Base-by-base conservation (phyloP, 2,113 vertebrate genomes). In the Rutilus rutilus region DNA sequence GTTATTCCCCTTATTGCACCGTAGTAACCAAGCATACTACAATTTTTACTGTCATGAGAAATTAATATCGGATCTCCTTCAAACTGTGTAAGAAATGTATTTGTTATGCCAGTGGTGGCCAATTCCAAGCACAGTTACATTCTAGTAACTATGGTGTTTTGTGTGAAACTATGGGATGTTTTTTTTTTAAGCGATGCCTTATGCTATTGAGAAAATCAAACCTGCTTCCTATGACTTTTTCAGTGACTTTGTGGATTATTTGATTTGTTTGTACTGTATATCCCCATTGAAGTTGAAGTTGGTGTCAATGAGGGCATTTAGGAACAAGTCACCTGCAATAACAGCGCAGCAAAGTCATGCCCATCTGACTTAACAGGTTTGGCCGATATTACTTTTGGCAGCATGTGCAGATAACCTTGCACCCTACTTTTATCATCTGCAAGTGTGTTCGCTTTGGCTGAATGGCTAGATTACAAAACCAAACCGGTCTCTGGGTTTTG, bases 301-400 rank as follows among this genome's bases (percentile, higher is more conserved):
- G 15, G 7, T 33, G 17, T 77, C 75, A 19, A 4, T 27, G 25
- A 33, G 75, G 47, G 75, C 47, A 54, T 77, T 77, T 21, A 30
- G 79, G 15, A 8, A 30, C 8, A 67, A 50, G 79, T 60, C 39
- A 65, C 45, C 19, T 82, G 17, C 42, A 67, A 25, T 60, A 12
- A 60, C 54, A 42, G 33, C 54, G 10, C 30, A 59, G 77, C 57
- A 60, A 82, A 67, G 62, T 67, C 79, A 50, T 82, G 62, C 62
- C 62, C 62, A 67, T 82, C 67, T 59, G 47, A 83, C 81, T 59
- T 59, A 73, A 42, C 81, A 83, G 67, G 81, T 73, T 83, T 73
- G 81, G n/a, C 50, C 0, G 30, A 73, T 59, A 59, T 27, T 10
- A 12, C 81, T 83, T 59, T 83, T 59, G 50, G 54, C 19, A 15